Evolutionary conservation across 2,797 vertebrate species (phyloP), one percentile per base, ranked within the genome.

Genomic region (Alauda arvensis): DNA sequence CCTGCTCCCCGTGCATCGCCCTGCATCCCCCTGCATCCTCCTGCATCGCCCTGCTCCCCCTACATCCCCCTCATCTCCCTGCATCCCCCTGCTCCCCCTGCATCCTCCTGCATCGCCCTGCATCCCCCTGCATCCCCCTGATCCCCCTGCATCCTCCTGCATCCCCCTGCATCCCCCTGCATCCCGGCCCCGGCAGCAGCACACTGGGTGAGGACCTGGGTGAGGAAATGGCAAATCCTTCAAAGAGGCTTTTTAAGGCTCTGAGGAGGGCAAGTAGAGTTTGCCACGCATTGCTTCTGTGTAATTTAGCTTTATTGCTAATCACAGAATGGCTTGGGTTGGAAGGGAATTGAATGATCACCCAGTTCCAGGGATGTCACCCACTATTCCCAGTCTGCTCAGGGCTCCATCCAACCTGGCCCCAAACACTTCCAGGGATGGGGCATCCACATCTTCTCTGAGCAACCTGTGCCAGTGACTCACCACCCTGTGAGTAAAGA

Each of bases 131-230:
- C 42, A 37, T 37, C 8, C 34, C 34, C 34, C 34, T 37, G 37
- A 37, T 37, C 37, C 37, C 37, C 9, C 37, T 43, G 42, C 42
- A 43, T 37, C 37, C 37, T 11, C 37, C 37, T 37, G 34, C 34
- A 37, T 37, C 8, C 34, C 34, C 34, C 34, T 37, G 37, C 37
- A 37, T 37, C 37, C 37, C 37, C 9, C 37, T 43, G 42, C 42
- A 43, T 43, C 40, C 77, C 18, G 23, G 33, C 48, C 33, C 34
- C 0, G 37, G 15, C 37, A 15, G 19, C 29, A 10, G 34, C 8
- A 13, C 10, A 39, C 33, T 1, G 13, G 13, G 6, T 0, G 2
- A 8, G 43, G 8, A 19, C 57, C 31, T 0, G 57, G 34, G 17
- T 1, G 1, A 14, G 14, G 1, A 3, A 14, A 14, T 3, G 14